phyloP scores from a whole-genome alignment of 2,797 vertebrate species.

The Choloepus didactylus region DNA sequence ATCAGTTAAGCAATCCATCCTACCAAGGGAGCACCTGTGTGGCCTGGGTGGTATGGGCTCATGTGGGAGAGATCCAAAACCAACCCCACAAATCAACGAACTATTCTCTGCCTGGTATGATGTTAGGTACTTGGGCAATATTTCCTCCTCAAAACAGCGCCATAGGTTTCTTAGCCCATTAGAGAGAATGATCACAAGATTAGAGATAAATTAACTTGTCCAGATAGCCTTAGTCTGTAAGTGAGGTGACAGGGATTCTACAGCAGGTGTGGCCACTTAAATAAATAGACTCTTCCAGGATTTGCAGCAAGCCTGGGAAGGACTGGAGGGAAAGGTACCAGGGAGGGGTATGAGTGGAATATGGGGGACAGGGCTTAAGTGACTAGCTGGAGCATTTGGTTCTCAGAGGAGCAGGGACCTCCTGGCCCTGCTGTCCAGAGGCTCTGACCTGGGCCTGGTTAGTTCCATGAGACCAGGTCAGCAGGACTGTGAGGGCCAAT shows the following conservation, averaged over 20 bases:
- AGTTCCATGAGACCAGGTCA: not conserved
- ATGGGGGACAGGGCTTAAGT: rapidly evolving
- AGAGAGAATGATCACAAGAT: not conserved
- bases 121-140: not conserved
- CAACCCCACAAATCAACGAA: not conserved
- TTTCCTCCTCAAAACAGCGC: not conserved
- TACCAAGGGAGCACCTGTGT: too few relatives aligned
- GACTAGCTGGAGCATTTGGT: not conserved
- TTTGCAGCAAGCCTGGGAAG: not conserved
- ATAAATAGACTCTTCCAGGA: not conserved
- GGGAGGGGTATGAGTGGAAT: too few relatives aligned
- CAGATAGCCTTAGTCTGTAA: not conserved
- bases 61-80: not conserved
- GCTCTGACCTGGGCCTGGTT: not conserved
- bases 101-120: not conserved
- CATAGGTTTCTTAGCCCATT: too few relatives aligned
- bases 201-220: not conserved
- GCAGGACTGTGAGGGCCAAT: too few relatives aligned
- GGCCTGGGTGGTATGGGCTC: too few relatives aligned
- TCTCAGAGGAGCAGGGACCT: not conserved
- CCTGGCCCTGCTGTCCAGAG: not conserved
- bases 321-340: not conserved
- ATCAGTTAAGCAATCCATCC: not conserved
- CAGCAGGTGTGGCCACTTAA: not conserved
- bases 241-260: too few relatives aligned